Evolutionary conservation across 2,113 vertebrate genomes (phyloP), one percentile per base, ranked within the genome.

Genomic region (Petaurus breviceps): DNA sequence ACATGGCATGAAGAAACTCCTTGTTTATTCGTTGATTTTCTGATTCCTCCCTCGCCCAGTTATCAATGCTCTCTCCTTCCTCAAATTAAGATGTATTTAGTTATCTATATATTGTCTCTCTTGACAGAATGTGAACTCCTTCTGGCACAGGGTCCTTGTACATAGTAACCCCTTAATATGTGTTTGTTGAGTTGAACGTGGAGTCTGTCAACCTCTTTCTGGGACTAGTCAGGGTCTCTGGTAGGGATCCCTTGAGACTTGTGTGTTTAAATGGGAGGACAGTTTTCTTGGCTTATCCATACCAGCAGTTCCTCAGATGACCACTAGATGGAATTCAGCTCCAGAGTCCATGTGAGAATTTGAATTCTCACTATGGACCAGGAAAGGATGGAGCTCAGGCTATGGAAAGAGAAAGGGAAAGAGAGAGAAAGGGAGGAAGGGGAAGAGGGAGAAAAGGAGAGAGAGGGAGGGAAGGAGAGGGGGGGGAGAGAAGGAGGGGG

Each of bases 281-380:
- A 61, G 31, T 49, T 91, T 89, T 46, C 31, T 16, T 0, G 5
- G 0, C 43, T 12, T 12, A 93, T 93, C 89, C 90, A 94, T 49
- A 92, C 22, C 12, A 89, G 94, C 68, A 98, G 91, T 98, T 96
- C 55, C 52, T 49, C 90, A 93, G 24, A 24, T 96, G 91, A 25
- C 97, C 98, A 97, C 95, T 22, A 97, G 97, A 91, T 97, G 97
- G 96, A 92, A 8, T 26, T 57, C 61, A 61, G 54, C 46, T 0
- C 50, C 91, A 19, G 8, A 57, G 19, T 84, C 91, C 95, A 97
- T 93, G 95, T 96, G 57, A 84, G 93, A 92, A 54, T 55, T 92
- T 57, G n/a, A 84, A 8, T 16, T 84, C 19, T 43, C 26, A 90
- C 25, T 14, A 14, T 77, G 12, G 8, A 52, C 47, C 25, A 25